Percentiles rank a stretch among this genome's conserved stretches.
Conservation (phyloP, 2,113 vertebrate species). For the Epinephelus cyanopodus region DNA sequence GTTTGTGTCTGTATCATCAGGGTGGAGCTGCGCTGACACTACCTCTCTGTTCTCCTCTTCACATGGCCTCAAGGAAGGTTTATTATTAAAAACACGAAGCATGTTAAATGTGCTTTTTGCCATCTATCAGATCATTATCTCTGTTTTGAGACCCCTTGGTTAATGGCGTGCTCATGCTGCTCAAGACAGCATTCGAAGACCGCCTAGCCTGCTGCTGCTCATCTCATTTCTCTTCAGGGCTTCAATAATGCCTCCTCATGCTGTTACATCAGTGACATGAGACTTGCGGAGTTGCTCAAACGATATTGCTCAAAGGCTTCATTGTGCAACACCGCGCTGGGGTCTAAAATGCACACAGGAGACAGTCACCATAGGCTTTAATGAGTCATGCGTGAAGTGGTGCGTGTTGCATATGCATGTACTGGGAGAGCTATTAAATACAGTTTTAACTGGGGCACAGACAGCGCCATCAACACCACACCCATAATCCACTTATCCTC, state of each 20-base stretch:
- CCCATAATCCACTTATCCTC: slow-evolving; percentile 18
- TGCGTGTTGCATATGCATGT: neutral
- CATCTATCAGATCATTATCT: slow-evolving; percentile 27
- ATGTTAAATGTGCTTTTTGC: neutral
- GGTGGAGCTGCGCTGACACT: slow-evolving; percentile 5
- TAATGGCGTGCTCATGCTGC: slow-evolving; percentile 1
- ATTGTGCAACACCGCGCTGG: slow-evolving; percentile 42
- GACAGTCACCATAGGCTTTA: neutral
- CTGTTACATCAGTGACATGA: slow-evolving; percentile 50
- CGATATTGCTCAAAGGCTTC: slow-evolving; percentile 48
- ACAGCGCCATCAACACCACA: neutral
- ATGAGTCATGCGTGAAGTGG: slow-evolving; percentile 21
- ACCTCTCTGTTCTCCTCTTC: slow-evolving; percentile 21
- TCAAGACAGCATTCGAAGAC: neutral
- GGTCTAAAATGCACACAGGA: slow-evolving; percentile 15
- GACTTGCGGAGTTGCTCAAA: slow-evolving; percentile 41
- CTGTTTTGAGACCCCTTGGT: slow-evolving; percentile 19
- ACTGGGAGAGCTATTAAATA: neutral
- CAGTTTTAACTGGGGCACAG: neutral
- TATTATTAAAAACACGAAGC: slow-evolving; percentile 12
- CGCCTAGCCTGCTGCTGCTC: neutral
- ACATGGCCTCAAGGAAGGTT: neutral
- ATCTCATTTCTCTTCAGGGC: slow-evolving; percentile 11
- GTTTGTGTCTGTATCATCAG: slow-evolving; percentile 27
- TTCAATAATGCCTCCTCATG: neutral